Percentiles rank a stretch among this genome's conserved stretches.
Conservation (phyloP, 1,140 invertebrate species). For the Formica selysi region DNA sequence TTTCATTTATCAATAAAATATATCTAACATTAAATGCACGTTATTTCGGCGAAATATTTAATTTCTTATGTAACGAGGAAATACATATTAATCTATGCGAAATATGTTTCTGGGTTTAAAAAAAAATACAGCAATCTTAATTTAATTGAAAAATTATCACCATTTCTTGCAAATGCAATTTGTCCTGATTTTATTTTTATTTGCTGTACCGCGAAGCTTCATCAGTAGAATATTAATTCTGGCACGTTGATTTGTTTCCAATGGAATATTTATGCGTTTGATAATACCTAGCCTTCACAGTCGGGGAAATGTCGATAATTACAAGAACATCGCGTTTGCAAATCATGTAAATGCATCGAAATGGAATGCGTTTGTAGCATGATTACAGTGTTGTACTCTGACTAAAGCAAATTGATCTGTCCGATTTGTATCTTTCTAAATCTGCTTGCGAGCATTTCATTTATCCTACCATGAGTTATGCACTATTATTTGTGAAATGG, state of each 20-base stretch:
- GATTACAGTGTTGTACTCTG: constrained; percentile 45
- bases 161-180: not conserved
- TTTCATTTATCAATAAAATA: not conserved
- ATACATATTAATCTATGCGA: not conserved
- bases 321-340: constrained; percentile 49
- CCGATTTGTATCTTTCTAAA: constrained; percentile 50
- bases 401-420: constrained; percentile 53
- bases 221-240: constrained; percentile 35
- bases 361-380: constrained; percentile 47
- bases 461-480: constrained; percentile 53
- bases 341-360: constrained; percentile 37
- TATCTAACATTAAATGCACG: not conserved
- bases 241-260: constrained; percentile 27
- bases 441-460: constrained; percentile 54
- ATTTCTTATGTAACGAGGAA: not conserved
- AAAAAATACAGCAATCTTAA: not conserved
- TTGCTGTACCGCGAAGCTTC: not conserved
- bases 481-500: constrained; percentile 48
- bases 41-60: not conserved
- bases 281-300: constrained; percentile 17
- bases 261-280: constrained; percentile 43
- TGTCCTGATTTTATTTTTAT: constrained; percentile 34
- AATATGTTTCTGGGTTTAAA: not conserved
- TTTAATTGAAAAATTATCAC: constrained; percentile 15
- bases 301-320: constrained; percentile 49